These are phyloP conservation scores for Tragulus kanchil DNA, from an alignment of 2,113 vertebrate genomes.

Conservation along the genomic window DNA sequence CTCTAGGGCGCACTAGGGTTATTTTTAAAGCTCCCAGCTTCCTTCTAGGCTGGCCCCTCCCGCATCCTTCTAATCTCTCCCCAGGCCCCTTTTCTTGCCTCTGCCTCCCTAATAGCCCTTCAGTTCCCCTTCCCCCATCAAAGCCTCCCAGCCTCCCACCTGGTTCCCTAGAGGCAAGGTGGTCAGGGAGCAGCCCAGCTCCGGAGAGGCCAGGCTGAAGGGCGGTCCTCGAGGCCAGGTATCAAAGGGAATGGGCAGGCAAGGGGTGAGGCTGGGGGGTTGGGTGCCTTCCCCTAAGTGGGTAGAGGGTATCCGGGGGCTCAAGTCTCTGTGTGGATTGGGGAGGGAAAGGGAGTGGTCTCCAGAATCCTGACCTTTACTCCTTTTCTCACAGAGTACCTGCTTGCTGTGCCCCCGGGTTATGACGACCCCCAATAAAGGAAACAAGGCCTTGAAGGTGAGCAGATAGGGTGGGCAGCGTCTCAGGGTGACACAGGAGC, in stretches of 20 bases:
- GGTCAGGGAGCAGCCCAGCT: neutral
- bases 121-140: neutral
- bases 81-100: slow-evolving; percentile 14
- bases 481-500: rapidly evolving
- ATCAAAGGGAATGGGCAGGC: neutral
- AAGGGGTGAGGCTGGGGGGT: neutral
- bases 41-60: slow-evolving; percentile 83
- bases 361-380: slow-evolving; percentile 28
- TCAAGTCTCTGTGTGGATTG: too few relatives aligned
- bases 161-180: slow-evolving; percentile 41
- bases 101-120: neutral
- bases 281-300: neutral
- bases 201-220: neutral
- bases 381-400: slow-evolving; percentile 87
- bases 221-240: neutral
- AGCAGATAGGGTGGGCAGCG: neutral
- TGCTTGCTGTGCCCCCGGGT: slow-evolving; percentile 92
- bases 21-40: slow-evolving; percentile 88
- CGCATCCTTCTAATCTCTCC: slow-evolving; percentile 68
- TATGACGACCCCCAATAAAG: slow-evolving; percentile 99
- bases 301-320: neutral
- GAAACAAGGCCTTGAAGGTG: slow-evolving; percentile 99
- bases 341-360: neutral
- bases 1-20: slow-evolving; percentile 83
- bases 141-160: neutral